A percentile compares a stretch with the other conserved stretches of the same genome.
Evolutionary conservation across 2,113 vertebrate genomes (phyloP).

Genomic region (Halichoerus grypus): DNA sequence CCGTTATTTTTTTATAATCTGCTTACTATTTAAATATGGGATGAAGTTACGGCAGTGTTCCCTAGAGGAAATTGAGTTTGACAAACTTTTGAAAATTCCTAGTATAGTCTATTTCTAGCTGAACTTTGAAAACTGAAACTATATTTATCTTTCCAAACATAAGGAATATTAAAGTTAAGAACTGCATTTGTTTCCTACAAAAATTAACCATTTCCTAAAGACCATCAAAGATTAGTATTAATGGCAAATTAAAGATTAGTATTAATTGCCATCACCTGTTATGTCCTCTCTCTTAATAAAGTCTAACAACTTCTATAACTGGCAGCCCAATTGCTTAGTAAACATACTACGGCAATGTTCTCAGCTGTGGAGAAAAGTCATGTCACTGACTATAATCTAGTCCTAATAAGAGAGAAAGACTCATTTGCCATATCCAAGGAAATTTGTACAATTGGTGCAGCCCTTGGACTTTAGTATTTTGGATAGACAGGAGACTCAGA

Average conservation of each 20-base stretch:
- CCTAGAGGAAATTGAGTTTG: conserved; percentile 46
- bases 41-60: conserved; percentile 45
- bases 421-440: background rate
- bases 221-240: conserved; percentile 27
- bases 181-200: conserved; percentile 40
- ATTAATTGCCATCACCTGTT: conserved; percentile 24
- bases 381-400: background rate
- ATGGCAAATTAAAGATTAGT: conserved; percentile 41
- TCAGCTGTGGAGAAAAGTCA: background rate
- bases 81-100: conserved; percentile 50
- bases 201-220: conserved; percentile 40
- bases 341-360: background rate
- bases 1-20: conserved; percentile 34
- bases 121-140: conserved; percentile 55
- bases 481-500: background rate
- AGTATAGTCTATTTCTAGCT: conserved; percentile 56
- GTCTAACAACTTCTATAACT: conserved; percentile 40
- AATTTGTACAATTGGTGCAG: background rate
- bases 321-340: conserved; percentile 36
- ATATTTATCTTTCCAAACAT: conserved; percentile 7
- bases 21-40: conserved; percentile 54
- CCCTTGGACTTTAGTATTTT: background rate
- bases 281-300: background rate
- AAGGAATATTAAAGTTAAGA: conserved; percentile 45
- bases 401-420: background rate